Base-by-base conservation (phyloP, 1,140 invertebrate genomes). In the Brachionus paranguensis region DNA sequence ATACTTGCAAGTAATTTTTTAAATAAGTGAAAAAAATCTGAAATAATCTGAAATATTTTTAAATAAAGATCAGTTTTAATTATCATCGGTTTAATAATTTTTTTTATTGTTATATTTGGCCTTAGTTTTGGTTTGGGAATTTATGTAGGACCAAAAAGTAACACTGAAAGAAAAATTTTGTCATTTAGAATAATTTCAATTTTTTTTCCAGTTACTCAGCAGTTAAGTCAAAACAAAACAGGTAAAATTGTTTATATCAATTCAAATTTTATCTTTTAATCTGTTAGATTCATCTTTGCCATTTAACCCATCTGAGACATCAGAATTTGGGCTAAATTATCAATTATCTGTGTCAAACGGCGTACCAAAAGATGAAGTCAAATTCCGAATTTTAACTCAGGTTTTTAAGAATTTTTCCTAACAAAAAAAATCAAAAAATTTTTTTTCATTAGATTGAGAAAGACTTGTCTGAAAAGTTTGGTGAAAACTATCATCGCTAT, bases 141-240 rank as follows among this genome's bases (percentile, higher is more conserved):
- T 45, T 72, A 72, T 24, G 29, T 72, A n/a, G 68, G 68, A 72
- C 68, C 68, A 17, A 72, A 72, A 72, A 72, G 68, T 72, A 41
- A 43, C 1, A 45, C 6, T 72, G 33, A 14, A 29, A 2, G 10
- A 20, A 41, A 17, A 43, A 24, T 37, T 17, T 72, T 68, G 29
- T 68, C n/a, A 72, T n/a, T 12, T 0, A n/a, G 33, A 4, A 33
- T 68, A 14, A 68, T 68, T 33, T 37, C 33, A 68, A 29, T 24
- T 68, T 68, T 68, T 14, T 60, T 60, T 68, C 14, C 5, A 68
- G 65, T 68, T n/a, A 41, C 14, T 68, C 27, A 68, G 3, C 14
- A 14, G 14, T 41, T 68, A 12, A 33, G 3, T 41, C 65, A 33
- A 68, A 68, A 68, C 12, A 33, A 68, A 33, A 68, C 11, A 68